Percentiles rank a stretch among this genome's conserved stretches.
Conservation (phyloP, 2,888 invertebrate species). For the Conchocele bisecta region DNA sequence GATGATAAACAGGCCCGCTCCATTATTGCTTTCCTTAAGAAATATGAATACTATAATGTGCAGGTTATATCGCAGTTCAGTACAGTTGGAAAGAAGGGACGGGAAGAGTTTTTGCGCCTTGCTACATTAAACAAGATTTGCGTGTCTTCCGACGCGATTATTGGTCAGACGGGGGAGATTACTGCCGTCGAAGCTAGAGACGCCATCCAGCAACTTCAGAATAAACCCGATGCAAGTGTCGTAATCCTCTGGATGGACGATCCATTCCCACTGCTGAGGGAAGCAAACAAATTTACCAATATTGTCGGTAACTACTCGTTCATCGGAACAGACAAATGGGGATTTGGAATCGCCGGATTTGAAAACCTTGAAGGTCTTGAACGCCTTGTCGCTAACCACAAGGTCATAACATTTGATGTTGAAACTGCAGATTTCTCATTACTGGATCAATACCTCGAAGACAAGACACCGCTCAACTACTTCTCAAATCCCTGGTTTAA, state of each 20-base stretch:
- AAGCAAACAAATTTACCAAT: slow-evolving; percentile 51
- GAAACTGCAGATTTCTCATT: slow-evolving; percentile 78
- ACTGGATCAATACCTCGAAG: slow-evolving; percentile 76
- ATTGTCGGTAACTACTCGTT: slow-evolving; percentile 64
- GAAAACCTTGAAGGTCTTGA: slow-evolving; percentile 61
- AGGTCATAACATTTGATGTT: slow-evolving; percentile 73
- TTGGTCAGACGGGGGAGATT: slow-evolving; percentile 64
- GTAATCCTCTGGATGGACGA: slow-evolving; percentile 75
- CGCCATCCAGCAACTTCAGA: slow-evolving; percentile 52
- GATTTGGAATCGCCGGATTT: slow-evolving; percentile 62
- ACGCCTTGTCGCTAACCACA: slow-evolving; percentile 33
- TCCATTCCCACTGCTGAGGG: slow-evolving; percentile 68
- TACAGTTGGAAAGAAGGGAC: slow-evolving; percentile 69
- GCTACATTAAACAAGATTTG: slow-evolving; percentile 76
- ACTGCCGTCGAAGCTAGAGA: slow-evolving; percentile 56
- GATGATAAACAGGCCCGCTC: slow-evolving; percentile 80
- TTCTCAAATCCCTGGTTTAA: slow-evolving; percentile 83
- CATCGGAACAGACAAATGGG: slow-evolving; percentile 79
- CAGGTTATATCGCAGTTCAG: slow-evolving; percentile 79
- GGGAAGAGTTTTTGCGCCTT: slow-evolving; percentile 74
- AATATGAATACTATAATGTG: slow-evolving; percentile 82
- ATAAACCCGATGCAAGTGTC: slow-evolving; percentile 62
- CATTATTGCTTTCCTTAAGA: slow-evolving; percentile 81
- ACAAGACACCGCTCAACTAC: slow-evolving; percentile 73
- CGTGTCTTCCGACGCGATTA: slow-evolving; percentile 69